Base-by-base conservation (phyloP, 2,888 invertebrate genomes). In the Trichogramma dendrolimi region DNA sequence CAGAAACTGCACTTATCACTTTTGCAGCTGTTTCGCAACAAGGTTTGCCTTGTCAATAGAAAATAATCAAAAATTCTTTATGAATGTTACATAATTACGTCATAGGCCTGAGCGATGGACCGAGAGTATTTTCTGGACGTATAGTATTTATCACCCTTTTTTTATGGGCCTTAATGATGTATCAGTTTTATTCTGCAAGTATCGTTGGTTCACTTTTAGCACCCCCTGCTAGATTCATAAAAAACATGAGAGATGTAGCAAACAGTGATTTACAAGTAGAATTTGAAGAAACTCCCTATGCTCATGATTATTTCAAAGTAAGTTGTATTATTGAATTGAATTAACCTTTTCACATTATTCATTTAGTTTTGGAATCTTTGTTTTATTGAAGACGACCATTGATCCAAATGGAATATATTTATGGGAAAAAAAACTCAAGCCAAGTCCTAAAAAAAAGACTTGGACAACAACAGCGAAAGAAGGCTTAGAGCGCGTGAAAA, bases 331-430 rank as follows among this genome's bases (percentile, higher is more conserved):
- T 47, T 5, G 11, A 10, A 27, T 6, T 1, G 5, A 47, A n/a
- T 56, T n/a, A 14, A n/a, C 47, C 27, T 53, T 10, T 54, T 8
- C 88, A 41, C 4, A 8, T 27, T 40, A 51, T 51, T 48, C 4
- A 43, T 10, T 38, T 6, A 38, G 6, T 44, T 44, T 6, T n/a
- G 4, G 6, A 6, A 10, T 4, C 14, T 42, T 3, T 51, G 6
- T 51, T 52, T 4, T 39, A 46, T 4, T 38, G 7, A 27, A 88
- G 88, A 83, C 82, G 67, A 87, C 88, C 4, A 86, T 82, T 27
- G 87, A 88, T 72, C 84, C 85, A 0, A 78, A 83, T 43, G 85
- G 85, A 2, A 73, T 84, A 61, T 79, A 84, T 66, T 75, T 89
- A 27, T 86, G 84, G 71, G 77, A 81, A 10, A 83, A 80, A 67